phyloP scores from a whole-genome alignment of 2,797 vertebrate genomes.

The Sparus aurata region DNA sequence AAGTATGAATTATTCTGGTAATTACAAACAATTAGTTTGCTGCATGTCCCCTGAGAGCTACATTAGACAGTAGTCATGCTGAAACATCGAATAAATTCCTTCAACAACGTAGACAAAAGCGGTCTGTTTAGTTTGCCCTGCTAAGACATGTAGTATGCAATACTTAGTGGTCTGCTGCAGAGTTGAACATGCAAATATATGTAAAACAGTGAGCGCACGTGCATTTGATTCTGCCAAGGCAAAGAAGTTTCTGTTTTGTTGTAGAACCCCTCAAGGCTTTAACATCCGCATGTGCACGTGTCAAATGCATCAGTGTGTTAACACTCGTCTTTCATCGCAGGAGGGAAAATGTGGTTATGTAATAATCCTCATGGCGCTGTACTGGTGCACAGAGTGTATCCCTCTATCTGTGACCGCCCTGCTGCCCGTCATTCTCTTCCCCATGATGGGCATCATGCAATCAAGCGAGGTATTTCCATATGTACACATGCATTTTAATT shows the following conservation, averaged over 20 bases:
- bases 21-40: not conserved
- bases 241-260: not conserved
- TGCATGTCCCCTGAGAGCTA: not conserved
- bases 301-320: too few species aligned
- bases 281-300: not conserved
- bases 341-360: slow-evolving; percentile 86
- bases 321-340: slow-evolving; percentile 74
- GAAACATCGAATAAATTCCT: not conserved
- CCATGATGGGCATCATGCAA: slow-evolving; percentile 92
- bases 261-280: not conserved
- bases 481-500: not conserved
- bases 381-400: slow-evolving; percentile 95
- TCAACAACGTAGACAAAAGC: too few species aligned
- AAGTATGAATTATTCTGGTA: not conserved
- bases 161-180: not conserved
- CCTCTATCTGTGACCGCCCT: slow-evolving; percentile 92
- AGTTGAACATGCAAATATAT: too few species aligned
- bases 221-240: not conserved
- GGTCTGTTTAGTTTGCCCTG: not conserved
- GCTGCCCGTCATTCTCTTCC: slow-evolving; percentile 91
- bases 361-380: slow-evolving; percentile 94
- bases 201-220: too few species aligned
- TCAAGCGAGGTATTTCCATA: slow-evolving; percentile 39
- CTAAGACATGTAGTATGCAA: not conserved
- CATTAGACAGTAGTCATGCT: not conserved